Evolutionary conservation across 2,113 vertebrate species (phyloP).

Genomic region (Phalacrocorax aristotelis): DNA sequence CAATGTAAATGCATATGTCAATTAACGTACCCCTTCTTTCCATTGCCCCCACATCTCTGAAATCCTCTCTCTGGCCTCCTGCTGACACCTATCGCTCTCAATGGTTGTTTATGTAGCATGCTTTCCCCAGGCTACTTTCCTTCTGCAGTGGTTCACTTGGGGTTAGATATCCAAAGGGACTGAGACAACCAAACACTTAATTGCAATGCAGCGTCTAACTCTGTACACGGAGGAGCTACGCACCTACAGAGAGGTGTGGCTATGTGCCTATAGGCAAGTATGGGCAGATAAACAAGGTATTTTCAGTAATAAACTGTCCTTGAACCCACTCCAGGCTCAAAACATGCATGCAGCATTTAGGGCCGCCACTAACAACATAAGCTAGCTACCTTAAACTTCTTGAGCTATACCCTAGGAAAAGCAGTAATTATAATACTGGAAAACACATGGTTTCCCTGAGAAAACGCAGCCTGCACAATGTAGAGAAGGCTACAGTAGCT

Average conservation of each 20-base stretch:
- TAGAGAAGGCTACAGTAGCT: not conserved
- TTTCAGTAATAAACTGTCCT: not conserved
- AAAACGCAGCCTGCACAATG: not conserved
- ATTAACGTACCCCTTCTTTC: not conserved
- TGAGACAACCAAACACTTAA: not conserved
- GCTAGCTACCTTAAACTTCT: not conserved
- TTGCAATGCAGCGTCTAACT: not conserved
- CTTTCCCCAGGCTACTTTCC: not conserved
- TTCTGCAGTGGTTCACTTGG: not conserved
- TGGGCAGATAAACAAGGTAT: not conserved
- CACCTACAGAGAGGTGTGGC: not conserved
- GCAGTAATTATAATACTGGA: not conserved
- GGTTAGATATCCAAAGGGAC: not conserved
- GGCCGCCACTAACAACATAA: not conserved
- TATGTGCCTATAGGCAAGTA: accelerated
- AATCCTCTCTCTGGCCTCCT: not conserved
- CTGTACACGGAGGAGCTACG: not conserved
- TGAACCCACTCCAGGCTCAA: not conserved
- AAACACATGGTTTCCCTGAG: not conserved
- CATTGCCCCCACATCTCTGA: not conserved
- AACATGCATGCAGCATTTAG: not conserved
- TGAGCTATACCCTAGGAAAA: not conserved
- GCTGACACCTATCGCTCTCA: not conserved
- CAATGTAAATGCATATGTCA: accelerated
- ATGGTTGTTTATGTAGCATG: accelerated